Evolutionary conservation across 2,797 vertebrate species (phyloP), one percentile per base, ranked within the genome.

Genomic region (Epinephelus coioides): DNA sequence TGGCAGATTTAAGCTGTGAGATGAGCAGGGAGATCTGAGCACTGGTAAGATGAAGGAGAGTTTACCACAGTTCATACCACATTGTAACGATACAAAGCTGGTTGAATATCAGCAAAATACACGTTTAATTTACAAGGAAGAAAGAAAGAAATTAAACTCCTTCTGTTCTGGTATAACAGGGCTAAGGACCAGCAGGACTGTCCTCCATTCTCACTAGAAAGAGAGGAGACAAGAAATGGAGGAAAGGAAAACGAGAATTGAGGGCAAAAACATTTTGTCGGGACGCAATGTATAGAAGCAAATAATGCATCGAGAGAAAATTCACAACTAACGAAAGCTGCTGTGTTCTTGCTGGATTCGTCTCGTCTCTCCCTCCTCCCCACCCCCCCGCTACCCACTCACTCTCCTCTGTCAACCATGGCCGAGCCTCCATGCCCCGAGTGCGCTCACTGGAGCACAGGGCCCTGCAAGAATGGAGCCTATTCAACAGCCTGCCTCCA

Each of bases 401-500:
- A 62, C 75, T 38, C 69, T 77, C 67, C 61, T 84, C 78, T 69
- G 59, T 76, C 59, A 79, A 81, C 74, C 57, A 9, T 65, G 76
- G 80, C 69, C 17, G 66, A 71, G 88, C 60, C 54, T 86, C 83
- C 71, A 69, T 90, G 82, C 87, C 87, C 82, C 1, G 78, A 89
- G 88, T 82, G 83, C n/a, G 86, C 88, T 94, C 89, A 21, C 88
- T 92, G 92, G 88, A 94, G 88, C 94, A 88, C 90, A 93, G 89
- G 92, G 67, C 82, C 78, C 79, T 53, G 69, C 57, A 93, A 95
- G 92, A 95, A 95, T 91, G 92, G 90, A 89, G 73, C 83, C 93
- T 78, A 94, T 96, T 95, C 89, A 96, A 90, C 89, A 94, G 93
- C 78, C 94, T 92, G 88, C 68, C 88, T 93, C 93, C 94, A 96